These are phyloP conservation scores for Psammodynastes pulverulentus DNA, from an alignment of 2,113 vertebrate species.

Conservation along the genomic window DNA sequence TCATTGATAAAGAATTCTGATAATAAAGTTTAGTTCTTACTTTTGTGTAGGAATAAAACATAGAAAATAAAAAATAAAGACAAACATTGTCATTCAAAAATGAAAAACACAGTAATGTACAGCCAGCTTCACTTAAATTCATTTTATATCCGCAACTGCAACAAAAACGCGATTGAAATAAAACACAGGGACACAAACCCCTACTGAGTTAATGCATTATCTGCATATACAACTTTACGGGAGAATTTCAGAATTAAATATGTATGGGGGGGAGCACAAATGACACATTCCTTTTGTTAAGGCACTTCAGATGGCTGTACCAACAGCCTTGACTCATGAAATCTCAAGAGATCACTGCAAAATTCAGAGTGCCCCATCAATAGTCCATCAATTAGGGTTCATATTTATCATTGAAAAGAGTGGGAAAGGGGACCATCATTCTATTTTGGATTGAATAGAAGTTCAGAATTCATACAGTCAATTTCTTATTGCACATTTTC, in stretches of 20 bases:
- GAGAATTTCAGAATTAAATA: background rate
- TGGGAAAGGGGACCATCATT: background rate
- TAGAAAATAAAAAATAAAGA: background rate
- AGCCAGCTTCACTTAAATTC: background rate
- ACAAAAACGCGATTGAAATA: background rate
- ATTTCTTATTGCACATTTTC: background rate
- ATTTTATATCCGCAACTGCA: background rate
- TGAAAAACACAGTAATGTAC: background rate
- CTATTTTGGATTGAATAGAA: background rate
- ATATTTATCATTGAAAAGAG: background rate
- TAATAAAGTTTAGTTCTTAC: background rate
- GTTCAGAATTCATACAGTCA: background rate
- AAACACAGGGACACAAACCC: background rate
- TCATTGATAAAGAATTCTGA: background rate
- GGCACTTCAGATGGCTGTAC: background rate
- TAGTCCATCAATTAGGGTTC: background rate
- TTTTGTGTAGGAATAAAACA: background rate
- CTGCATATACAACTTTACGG: background rate
- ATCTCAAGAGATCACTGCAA: background rate
- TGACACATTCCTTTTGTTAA: background rate
- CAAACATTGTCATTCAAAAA: background rate
- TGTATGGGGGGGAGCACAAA: background rate
- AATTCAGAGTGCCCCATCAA: background rate
- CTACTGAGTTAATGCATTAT: background rate
- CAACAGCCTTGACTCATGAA: background rate